Percentiles rank a stretch among this genome's conserved stretches.
Conservation (phyloP, 2,113 vertebrate genomes). For the Heliornis fulica region DNA sequence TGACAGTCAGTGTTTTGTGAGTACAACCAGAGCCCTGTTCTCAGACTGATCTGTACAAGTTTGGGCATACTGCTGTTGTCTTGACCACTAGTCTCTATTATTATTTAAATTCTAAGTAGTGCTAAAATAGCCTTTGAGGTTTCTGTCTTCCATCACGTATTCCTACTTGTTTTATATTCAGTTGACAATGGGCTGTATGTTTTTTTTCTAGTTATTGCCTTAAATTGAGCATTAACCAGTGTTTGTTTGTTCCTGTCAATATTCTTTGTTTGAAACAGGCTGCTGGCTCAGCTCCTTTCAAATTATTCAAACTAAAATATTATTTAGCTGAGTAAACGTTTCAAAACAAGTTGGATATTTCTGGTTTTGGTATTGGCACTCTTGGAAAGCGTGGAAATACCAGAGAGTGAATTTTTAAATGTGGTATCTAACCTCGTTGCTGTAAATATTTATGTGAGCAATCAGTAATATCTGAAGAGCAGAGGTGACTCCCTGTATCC, state of each 20-base stretch:
- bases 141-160: background rate
- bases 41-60: background rate
- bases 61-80: background rate
- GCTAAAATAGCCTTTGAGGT: background rate
- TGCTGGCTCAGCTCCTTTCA: constrained; percentile 9
- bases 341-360: background rate
- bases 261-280: background rate
- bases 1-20: background rate
- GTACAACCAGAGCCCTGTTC: rapidly evolving
- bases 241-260: background rate
- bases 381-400: background rate
- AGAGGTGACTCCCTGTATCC: background rate
- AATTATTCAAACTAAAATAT: background rate
- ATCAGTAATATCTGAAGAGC: background rate
- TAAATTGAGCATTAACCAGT: background rate
- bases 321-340: background rate
- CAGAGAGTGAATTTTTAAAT: background rate
- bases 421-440: background rate
- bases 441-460: background rate
- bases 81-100: background rate
- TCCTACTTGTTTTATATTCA: background rate
- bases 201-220: background rate
- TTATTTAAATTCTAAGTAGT: background rate
- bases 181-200: background rate
- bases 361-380: background rate